Base-by-base conservation (phyloP, 2,797 vertebrate genomes). In the Botia kubotai region DNA sequence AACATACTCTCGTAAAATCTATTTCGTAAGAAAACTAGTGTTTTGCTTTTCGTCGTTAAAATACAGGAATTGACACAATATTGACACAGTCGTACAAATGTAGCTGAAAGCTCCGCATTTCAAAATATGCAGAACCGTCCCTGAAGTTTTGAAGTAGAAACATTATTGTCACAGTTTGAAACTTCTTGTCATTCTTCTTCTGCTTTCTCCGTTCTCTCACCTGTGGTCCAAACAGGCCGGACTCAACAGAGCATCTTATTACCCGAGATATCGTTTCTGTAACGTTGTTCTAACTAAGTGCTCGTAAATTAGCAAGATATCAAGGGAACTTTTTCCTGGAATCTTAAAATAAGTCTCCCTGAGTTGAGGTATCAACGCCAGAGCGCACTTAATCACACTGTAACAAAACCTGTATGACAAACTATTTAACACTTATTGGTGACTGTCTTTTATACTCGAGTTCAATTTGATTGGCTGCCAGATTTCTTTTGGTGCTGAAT, bases 21-120 rank as follows among this genome's bases (percentile, higher is more conserved):
- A 84, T 86, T 94, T 94, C 89, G 92, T 95, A 95, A 92, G 94
- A 63, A 96, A 96, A 96, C 95, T 96, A 96, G 95, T 94, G 95
- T 96, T 96, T 88, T 94, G 92, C 89, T 93, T 95, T 95, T 91
- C 78, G 80, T 95, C 93, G 92, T 94, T 94, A 96, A 95, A 95
- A 95, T 94, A 95, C 95, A 96, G 94, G 95, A 94, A 93, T 91
- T 87, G 90, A 93, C 93, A 94, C 93, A 94, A 93, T 95, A 94
- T 94, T 94, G 92, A 86, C 77, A 86, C 82, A 89, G 93, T 94
- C 92, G 87, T 93, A 93, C 89, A 93, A 94, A 95, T 91, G 88
- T 90, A 88, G 88, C 90, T 91, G 93, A 94, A 93, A 90, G 91
- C 91, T 89, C 91, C 87, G 89, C 92, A 91, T 86, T 84, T 85